These are phyloP conservation scores for Diprion similis DNA, from an alignment of 1,140 invertebrate species.

Conservation along the genomic window DNA sequence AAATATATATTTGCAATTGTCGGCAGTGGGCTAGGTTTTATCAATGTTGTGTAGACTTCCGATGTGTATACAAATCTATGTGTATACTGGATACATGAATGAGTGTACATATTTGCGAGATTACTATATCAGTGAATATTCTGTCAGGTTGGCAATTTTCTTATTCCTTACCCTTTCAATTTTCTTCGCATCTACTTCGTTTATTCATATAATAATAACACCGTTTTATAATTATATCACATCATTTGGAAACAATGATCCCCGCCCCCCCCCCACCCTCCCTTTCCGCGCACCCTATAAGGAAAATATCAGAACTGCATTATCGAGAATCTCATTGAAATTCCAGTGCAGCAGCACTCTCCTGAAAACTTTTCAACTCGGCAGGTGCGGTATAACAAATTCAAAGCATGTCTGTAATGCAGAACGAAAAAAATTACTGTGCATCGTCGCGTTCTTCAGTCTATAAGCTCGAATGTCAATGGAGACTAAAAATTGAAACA, in stretches of 20 bases:
- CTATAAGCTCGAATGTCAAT: background rate
- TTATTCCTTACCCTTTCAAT: background rate
- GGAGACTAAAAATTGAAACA: background rate
- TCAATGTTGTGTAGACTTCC: background rate
- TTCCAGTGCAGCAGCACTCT: too few relatives aligned
- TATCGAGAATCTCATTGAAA: too few relatives aligned
- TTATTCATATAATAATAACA: background rate
- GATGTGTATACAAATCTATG: background rate
- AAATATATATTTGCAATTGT: slow-evolving; percentile 1
- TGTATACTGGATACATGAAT: background rate
- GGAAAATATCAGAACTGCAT: too few relatives aligned
- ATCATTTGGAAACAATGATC: background rate
- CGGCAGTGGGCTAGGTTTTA: background rate
- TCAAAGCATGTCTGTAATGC: too few relatives aligned
- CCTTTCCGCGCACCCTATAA: too few relatives aligned
- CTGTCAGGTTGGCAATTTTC: background rate
- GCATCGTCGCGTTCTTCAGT: slow-evolving; percentile 3
- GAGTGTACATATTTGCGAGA: background rate
- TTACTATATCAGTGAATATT: background rate
- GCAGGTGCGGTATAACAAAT: too few relatives aligned
- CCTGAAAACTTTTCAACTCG: too few relatives aligned
- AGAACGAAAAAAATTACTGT: background rate
- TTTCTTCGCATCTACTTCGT: background rate
- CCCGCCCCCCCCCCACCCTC: background rate
- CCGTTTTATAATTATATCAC: background rate